Percentiles rank a stretch among this genome's conserved stretches.
These are phyloP conservation scores for Dryocosmus kuriphilus DNA, from an alignment of 2,888 invertebrate genomes.

Conservation along the genomic window DNA sequence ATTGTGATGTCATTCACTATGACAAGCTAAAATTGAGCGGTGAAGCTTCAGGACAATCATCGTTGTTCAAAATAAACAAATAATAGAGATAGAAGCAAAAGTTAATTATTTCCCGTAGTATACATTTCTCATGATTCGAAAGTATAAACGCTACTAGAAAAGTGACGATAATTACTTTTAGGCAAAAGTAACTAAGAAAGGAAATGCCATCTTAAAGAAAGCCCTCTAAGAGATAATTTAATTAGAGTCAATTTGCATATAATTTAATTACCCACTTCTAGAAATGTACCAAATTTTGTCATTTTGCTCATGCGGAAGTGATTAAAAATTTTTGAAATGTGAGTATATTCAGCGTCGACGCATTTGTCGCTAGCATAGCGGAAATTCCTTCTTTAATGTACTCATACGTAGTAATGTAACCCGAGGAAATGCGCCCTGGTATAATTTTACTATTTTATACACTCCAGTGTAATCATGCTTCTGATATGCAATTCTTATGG, in stretches of 20 bases:
- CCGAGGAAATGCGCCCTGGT: neutral
- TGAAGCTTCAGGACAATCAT: no score
- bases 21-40: no score
- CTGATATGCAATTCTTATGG: slow-evolving; percentile 33
- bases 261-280: slow-evolving; percentile 4
- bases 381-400: slow-evolving; percentile 22
- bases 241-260: slow-evolving; percentile 11
- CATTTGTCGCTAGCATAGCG: neutral
- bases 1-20: no score
- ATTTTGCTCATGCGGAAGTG: neutral
- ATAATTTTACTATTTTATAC: slow-evolving; percentile 33
- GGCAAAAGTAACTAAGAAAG: no score
- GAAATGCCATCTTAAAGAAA: neutral
- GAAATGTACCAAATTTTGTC: slow-evolving; percentile 20
- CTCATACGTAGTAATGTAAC: neutral
- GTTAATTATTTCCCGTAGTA: no score
- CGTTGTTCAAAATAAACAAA: no score
- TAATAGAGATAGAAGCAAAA: no score
- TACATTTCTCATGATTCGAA: no score
- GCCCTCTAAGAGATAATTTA: neutral
- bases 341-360: neutral
- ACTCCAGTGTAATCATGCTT: slow-evolving; percentile 15
- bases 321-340: slow-evolving; percentile 11
- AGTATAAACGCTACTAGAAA: no score
- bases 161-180: no score